Conservation (phyloP, 2,113 vertebrate genomes). For the Laterallus jamaicensis region DNA sequence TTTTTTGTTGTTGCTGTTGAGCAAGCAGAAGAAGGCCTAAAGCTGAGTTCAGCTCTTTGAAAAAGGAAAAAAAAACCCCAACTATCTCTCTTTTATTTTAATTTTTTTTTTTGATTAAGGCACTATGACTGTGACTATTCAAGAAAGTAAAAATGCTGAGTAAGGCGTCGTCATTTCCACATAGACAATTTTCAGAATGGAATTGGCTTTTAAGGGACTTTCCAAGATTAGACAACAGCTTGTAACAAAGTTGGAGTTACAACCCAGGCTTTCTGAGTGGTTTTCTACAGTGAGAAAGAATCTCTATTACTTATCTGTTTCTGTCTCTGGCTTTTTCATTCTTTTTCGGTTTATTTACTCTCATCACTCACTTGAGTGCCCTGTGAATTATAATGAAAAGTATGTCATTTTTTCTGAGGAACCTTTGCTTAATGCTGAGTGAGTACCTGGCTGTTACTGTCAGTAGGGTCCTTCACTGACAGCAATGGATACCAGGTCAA, state of each 20-base stretch:
- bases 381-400: not conserved
- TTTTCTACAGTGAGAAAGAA: not conserved
- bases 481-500: not conserved
- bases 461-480: not conserved
- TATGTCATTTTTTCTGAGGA: not conserved
- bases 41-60: not conserved
- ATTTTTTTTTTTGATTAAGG: not conserved
- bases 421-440: not conserved
- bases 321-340: not conserved
- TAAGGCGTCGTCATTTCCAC: not conserved
- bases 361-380: not conserved
- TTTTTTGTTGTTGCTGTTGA: not conserved
- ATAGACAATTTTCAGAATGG: not conserved
- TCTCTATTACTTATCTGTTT: not conserved
- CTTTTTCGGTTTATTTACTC: not conserved
- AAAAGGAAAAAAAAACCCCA: not conserved
- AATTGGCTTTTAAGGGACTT: conserved; percentile 1
- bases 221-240: not conserved
- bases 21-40: not conserved
- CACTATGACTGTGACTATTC: not conserved
- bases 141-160: not conserved
- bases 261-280: not conserved
- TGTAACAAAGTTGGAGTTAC: not conserved
- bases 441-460: not conserved
- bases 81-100: not conserved